These are phyloP conservation scores for Oncorhynchus gorbuscha DNA, from an alignment of 2,113 vertebrate species.

Conservation along the genomic window DNA sequence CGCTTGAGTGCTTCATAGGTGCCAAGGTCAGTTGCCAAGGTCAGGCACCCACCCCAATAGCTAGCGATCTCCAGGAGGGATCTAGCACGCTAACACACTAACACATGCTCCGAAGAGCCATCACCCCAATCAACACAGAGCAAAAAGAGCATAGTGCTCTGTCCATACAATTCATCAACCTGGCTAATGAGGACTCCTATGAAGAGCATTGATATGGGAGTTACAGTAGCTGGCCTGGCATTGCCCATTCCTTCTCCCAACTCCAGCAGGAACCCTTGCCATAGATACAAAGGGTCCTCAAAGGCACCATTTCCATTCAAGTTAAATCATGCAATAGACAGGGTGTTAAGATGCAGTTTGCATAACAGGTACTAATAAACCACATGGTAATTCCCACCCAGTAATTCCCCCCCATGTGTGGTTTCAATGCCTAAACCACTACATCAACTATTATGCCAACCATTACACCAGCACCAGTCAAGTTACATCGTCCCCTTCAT, in stretches of 20 bases:
- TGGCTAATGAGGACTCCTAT: slow-evolving; percentile 63
- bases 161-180: slow-evolving; percentile 70
- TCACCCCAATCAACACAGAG: slow-evolving; percentile 46
- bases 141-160: slow-evolving; percentile 55
- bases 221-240: no score
- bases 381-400: no score
- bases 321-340: no score
- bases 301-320: not conserved
- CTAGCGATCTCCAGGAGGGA: slow-evolving; percentile 55
- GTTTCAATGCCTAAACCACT: no score
- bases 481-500: no score
- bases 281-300: not conserved
- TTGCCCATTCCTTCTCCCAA: no score
- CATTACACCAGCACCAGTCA: no score
- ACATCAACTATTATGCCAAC: no score
- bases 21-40: slow-evolving; percentile 64
- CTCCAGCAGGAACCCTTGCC: no score
- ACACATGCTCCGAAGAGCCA: slow-evolving; percentile 59
- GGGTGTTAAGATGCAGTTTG: no score
- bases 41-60: slow-evolving; percentile 71
- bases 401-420: no score
- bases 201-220: slow-evolving; percentile 54
- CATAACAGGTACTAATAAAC: no score
- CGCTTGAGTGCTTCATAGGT: slow-evolving; percentile 47
- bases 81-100: slow-evolving; percentile 42